Evolutionary conservation across 92 coral and sea anemone genomes (phyloP).

Genomic region (Plumapathes pennacea): DNA sequence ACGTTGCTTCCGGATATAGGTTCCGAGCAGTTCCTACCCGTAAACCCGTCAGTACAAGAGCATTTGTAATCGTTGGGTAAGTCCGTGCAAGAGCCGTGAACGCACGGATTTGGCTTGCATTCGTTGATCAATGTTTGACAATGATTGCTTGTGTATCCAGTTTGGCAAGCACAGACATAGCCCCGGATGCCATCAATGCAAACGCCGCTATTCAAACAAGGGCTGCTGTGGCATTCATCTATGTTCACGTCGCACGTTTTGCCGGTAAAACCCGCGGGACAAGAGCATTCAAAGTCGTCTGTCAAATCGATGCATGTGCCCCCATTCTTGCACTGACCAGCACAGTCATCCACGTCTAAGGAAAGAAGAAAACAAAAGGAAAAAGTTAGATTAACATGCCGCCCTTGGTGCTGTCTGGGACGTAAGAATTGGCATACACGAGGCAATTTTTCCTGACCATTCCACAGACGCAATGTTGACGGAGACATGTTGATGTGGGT

Average conservation of each 20-base stretch:
- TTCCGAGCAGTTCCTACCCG: conserved; percentile 81
- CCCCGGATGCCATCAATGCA: conserved; percentile 66
- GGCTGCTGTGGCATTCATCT: conserved; percentile 67
- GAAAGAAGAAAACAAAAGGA: not conserved
- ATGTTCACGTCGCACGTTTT: conserved; percentile 65
- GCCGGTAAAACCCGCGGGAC: conserved; percentile 67
- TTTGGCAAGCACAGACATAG: conserved; percentile 74
- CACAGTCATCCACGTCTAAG: conserved; percentile 86
- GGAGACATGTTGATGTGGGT: too few relatives aligned
- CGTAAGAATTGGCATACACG: too few relatives aligned
- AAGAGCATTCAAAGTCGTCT: conserved; percentile 72
- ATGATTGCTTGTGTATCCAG: conserved; percentile 76
- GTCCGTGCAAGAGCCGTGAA: conserved; percentile 79
- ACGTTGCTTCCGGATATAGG: conserved; percentile 12
- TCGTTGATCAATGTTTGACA: conserved; percentile 68
- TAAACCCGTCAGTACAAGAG: conserved; percentile 62
- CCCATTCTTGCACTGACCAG: conserved; percentile 85
- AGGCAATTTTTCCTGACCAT: too few relatives aligned
- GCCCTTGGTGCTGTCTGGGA: too few relatives aligned
- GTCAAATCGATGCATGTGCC: conserved; percentile 73
- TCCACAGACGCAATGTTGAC: too few relatives aligned
- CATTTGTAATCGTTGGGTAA: conserved; percentile 80
- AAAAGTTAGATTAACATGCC: too few relatives aligned
- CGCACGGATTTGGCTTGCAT: conserved; percentile 82
- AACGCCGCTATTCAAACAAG: conserved; percentile 86